Conservation (phyloP, 2,888 invertebrate species). For the Drosophila eohydei region DNA sequence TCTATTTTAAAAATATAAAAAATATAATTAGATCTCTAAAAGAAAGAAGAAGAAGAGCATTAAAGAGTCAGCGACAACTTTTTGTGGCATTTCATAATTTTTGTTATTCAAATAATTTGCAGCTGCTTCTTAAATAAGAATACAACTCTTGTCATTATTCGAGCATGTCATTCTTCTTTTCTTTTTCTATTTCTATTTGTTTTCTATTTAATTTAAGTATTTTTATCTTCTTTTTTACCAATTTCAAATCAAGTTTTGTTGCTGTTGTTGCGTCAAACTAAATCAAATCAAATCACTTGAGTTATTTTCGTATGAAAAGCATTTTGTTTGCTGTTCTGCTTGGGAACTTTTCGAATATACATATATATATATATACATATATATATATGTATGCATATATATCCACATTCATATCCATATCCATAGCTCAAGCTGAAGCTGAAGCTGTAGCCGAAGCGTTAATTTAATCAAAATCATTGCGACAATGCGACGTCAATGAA, state of each 20-base stretch:
- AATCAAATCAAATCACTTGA: constrained; percentile 61
- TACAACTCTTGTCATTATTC: constrained; percentile 38
- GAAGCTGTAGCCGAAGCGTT: constrained; percentile 61
- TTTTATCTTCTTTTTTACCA: constrained; percentile 2
- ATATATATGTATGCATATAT: constrained; percentile 36
- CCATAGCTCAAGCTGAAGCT: constrained; percentile 40
- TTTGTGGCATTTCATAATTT: not conserved
- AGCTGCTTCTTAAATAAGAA: constrained; percentile 40
- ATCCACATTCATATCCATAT: constrained; percentile 46
- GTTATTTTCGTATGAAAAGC: constrained; percentile 53
- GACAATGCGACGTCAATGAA: constrained; percentile 64
- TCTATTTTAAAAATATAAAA: not conserved
- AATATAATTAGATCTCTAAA: not conserved
- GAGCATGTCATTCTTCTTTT: constrained; percentile 9
- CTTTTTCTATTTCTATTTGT: constrained; percentile 15
- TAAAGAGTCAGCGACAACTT: not conserved
- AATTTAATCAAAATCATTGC: constrained; percentile 77
- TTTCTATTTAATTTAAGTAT: constrained; percentile 21
- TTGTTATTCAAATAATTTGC: constrained; percentile 13
- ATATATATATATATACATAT: constrained; percentile 30
- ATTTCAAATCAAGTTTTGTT: constrained; percentile 23
- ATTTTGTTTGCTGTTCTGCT: constrained; percentile 33
- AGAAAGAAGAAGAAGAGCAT: not conserved
- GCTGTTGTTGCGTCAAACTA: constrained; percentile 53
- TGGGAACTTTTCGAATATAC: constrained; percentile 33